These are phyloP conservation scores for Megalops cyprinoides DNA, from an alignment of 2,797 vertebrate genomes.

Conservation along the genomic window DNA sequence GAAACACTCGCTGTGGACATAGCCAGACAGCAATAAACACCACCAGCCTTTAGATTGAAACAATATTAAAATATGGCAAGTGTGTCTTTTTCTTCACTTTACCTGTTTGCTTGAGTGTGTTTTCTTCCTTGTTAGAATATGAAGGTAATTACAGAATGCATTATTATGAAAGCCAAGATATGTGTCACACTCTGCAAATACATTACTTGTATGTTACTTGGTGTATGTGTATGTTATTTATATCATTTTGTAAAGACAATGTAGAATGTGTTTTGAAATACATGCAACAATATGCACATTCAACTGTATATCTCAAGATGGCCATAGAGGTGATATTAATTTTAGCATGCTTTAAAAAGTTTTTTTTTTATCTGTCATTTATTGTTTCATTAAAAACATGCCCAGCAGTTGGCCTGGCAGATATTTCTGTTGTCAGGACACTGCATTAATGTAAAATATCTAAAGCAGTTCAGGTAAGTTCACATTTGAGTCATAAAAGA, in stretches of 20 bases:
- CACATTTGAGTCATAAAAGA: no score
- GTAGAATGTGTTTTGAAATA: not conserved
- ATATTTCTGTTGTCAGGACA: not conserved
- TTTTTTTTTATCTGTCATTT: no score
- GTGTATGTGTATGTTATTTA: no score
- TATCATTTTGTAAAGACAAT: not conserved
- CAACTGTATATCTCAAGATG: not conserved
- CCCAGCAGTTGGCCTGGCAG: no score
- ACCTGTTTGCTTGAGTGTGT: not conserved
- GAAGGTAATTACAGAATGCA: not conserved
- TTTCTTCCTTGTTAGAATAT: not conserved
- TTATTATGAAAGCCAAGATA: not conserved
- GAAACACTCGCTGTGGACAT: not conserved
- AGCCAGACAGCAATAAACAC: not conserved
- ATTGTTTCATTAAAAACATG: not conserved
- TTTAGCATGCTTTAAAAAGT: no score
- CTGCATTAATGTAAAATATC: not conserved
- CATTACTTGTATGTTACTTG: no score
- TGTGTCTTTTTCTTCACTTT: not conserved
- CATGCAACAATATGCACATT: not conserved
- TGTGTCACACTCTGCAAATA: not conserved
- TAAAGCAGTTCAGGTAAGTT: no score
- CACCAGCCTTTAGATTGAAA: not conserved
- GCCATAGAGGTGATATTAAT: not conserved
- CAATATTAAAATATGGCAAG: not conserved